Base-by-base conservation (phyloP, 2,797 vertebrate genomes). In the Luscinia luscinia region DNA sequence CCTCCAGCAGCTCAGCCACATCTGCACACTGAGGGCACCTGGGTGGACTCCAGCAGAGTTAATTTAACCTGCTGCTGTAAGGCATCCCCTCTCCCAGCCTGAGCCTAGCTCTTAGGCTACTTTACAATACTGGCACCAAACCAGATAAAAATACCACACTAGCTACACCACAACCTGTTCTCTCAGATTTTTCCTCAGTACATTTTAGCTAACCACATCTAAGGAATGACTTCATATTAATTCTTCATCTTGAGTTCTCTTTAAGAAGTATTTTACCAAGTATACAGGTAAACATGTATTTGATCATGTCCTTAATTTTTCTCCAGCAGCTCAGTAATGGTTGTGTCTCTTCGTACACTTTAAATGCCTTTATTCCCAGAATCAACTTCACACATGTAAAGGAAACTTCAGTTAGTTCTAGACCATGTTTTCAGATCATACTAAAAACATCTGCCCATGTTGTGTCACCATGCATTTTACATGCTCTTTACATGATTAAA, bases 211-310 rank as follows among this genome's bases (percentile, higher is more conserved):
- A 89, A 83, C 55, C 94, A 89, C 93, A 94, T 96, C 80, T 94
- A 96, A 94, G 76, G 59, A 95, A 59, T 59, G 43, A 95, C 93
- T 95, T 97, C 64, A 67, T 82, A 91, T 59, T 89, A 78, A 72
- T 62, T 19, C 82, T 93, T 76, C 91, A 74, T 83, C 74, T 95
- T 69, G 79, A 57, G 22, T 61, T 93, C 80, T 89, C 92, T 94
- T 9, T 67, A 76, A 91, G 51, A 66, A 93, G 55, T 38, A 24
- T 36, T 66, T 81, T 26, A 72, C 55, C 32, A 20, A 17, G 16
- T 30, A 64, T 34, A n/a, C 8, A 61, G 6, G 36, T 66, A 78
- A 93, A 86, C 28, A 61, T 1, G 14, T 69, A 72, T 77, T 72
- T 82, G 62, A 79, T 34, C 9, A 3, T 10, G 3, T 54, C 28